phyloP scores from a whole-genome alignment of 64 coral and sea anemone genomes.

The Stichodactyla mertensii region DNA sequence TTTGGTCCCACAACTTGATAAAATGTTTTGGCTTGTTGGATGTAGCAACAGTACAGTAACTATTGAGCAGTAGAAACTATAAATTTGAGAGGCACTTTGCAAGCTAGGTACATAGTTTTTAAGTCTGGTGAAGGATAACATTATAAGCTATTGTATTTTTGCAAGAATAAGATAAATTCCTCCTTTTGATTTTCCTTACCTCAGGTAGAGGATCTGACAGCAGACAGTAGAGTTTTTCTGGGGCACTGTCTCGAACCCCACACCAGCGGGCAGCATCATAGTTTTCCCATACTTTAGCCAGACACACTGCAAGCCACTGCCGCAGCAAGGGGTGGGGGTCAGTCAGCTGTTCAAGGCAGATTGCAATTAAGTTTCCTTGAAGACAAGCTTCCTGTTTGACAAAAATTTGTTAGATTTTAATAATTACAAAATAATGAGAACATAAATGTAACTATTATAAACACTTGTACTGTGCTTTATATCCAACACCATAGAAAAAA shows the following conservation, averaged over 20 bases:
- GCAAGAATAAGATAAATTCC: too few relatives aligned
- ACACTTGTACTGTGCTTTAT: too few relatives aligned
- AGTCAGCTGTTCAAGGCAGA: slow-evolving; percentile 88
- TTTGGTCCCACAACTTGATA: too few relatives aligned
- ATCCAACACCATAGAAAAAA: too few relatives aligned
- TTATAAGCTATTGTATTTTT: not conserved
- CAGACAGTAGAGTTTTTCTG: slow-evolving; percentile 92
- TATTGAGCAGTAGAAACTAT: too few relatives aligned
- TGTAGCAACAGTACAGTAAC: too few relatives aligned
- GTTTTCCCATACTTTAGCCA: slow-evolving; percentile 77
- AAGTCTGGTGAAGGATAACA: not conserved
- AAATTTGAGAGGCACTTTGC: too few relatives aligned
- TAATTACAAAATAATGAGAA: not conserved
- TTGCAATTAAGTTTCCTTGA: slow-evolving; percentile 95
- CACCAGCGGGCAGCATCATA: slow-evolving; percentile 96
- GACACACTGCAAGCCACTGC: slow-evolving; percentile 93
- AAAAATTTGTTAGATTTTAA: not conserved
- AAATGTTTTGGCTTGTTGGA: too few relatives aligned
- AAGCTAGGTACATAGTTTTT: too few relatives aligned
- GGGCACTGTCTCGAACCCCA: slow-evolving; percentile 87
- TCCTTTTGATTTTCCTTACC: not conserved
- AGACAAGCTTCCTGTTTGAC: slow-evolving; percentile 74
- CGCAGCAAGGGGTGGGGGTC: slow-evolving; percentile 86
- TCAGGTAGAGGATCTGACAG: slow-evolving; percentile 88
- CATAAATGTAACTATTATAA: too few relatives aligned